Conservation (phyloP, 2,113 vertebrate genomes). For the Scomber colias region DNA sequence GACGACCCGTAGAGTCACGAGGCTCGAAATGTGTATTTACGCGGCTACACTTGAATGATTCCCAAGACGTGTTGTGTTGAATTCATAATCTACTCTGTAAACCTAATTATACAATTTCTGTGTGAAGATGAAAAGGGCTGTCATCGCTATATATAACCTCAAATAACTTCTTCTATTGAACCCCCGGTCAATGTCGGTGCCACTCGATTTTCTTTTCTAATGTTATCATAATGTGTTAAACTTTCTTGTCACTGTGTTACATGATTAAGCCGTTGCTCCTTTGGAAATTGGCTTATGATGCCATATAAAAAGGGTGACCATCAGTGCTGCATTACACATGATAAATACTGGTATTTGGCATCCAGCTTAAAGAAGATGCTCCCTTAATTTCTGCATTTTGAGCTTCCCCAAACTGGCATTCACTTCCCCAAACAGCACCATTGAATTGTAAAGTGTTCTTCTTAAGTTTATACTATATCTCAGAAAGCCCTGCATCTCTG, state of each 20-base stretch:
- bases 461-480: constrained; percentile 42
- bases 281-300: not conserved
- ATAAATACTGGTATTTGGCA: not conserved
- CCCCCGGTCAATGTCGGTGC: not conserved
- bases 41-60: constrained; percentile 12
- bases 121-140: not conserved
- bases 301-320: not conserved
- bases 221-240: no score
- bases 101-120: constrained; percentile 24
- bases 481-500: constrained; percentile 6
- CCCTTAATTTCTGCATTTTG: not conserved
- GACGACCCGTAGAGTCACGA: constrained; percentile 52
- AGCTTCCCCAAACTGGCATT: not conserved
- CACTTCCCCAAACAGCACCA: not conserved
- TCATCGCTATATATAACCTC: not conserved
- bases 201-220: no score
- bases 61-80: constrained; percentile 11
- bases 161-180: not conserved
- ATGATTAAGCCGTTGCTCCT: no score
- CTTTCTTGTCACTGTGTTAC: no score
- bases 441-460: constrained; percentile 1
- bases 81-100: constrained; percentile 25
- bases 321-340: not conserved
- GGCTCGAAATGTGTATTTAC: constrained; percentile 54
- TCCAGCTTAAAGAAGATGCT: not conserved